phyloP scores from a whole-genome alignment of 2,797 vertebrate genomes.

The Anolis apletophallus region DNA sequence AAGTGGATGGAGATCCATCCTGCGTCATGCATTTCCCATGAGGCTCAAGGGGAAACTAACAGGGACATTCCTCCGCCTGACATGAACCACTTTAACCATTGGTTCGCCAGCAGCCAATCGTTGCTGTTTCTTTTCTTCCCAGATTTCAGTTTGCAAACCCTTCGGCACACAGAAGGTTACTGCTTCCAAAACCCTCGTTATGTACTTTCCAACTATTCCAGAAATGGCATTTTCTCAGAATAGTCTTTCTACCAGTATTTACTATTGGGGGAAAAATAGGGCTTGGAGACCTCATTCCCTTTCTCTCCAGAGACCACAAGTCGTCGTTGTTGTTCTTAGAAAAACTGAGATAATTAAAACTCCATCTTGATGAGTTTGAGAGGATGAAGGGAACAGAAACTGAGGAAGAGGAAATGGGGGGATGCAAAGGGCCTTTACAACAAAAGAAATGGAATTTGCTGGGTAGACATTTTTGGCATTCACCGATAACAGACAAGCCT shows the following conservation, averaged over 20 bases:
- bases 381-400: neutral
- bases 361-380: neutral
- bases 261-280: neutral
- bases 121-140: neutral
- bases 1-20: slow-evolving; percentile 32
- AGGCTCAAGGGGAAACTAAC: neutral
- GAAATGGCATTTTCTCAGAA: neutral
- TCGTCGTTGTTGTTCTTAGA: neutral
- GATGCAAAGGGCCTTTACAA: no score
- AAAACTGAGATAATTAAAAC: neutral
- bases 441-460: no score
- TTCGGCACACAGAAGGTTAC: neutral
- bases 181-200: neutral
- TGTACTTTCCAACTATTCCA: neutral
- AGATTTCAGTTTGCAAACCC: no score
- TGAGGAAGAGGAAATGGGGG: no score
- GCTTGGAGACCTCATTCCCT: no score
- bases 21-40: slow-evolving; percentile 60
- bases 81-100: neutral
- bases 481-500: no score
- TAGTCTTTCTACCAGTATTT: neutral
- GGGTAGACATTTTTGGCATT: no score
- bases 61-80: neutral
- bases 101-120: neutral
- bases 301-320: neutral